Evolutionary conservation across 2,888 invertebrate species (phyloP).

Genomic region (Hanleya hanleyi): DNA sequence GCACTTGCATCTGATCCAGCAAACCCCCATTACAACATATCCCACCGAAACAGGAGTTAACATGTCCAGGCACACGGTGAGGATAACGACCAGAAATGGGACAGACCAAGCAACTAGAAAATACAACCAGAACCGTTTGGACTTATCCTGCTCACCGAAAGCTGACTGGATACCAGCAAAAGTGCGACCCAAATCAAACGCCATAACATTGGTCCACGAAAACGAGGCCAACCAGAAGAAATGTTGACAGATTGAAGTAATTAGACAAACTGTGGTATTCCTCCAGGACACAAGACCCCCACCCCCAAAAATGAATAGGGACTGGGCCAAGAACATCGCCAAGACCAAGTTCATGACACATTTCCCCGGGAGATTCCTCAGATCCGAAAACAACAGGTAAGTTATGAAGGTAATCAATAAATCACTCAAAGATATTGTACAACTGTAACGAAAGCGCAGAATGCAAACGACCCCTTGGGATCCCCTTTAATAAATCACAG

Average conservation of each 20-base stretch:
- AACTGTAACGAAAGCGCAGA: too few relatives aligned
- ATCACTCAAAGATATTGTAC: background rate
- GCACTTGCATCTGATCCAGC: background rate
- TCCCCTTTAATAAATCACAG: too few relatives aligned
- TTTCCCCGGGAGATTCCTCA: background rate
- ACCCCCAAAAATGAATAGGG: background rate
- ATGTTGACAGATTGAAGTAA: background rate
- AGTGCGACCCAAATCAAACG: background rate
- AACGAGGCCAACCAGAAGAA: conserved; percentile 12
- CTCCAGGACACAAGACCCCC: background rate
- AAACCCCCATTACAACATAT: background rate
- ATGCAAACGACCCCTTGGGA: too few relatives aligned
- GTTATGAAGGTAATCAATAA: background rate
- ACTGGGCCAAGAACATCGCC: background rate
- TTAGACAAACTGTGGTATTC: background rate
- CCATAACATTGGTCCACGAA: conserved; percentile 7
- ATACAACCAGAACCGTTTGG: background rate
- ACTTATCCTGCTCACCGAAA: background rate
- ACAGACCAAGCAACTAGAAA: background rate
- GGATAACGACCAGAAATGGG: background rate
- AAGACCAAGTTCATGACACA: background rate
- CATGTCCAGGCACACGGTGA: background rate
- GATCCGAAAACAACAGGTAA: background rate
- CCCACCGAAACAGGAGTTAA: background rate
- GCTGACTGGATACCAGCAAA: background rate